These are phyloP conservation scores for Corbicula japonica DNA, from an alignment of 2,888 invertebrate genomes.

Conservation along the genomic window DNA sequence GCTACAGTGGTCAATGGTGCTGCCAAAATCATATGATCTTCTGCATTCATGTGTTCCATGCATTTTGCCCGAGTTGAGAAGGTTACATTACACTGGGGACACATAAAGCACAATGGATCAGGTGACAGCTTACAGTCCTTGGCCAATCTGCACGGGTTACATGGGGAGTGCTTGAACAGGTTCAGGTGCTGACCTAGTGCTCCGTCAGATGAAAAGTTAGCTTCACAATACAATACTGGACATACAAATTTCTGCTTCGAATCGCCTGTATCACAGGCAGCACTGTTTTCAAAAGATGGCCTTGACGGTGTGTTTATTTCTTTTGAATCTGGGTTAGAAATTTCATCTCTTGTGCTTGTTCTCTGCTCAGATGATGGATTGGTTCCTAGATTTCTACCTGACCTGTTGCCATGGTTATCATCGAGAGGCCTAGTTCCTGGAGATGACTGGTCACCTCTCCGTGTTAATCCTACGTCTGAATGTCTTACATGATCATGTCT, in stretches of 20 bases:
- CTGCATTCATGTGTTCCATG: constrained; percentile 37
- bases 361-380: no score
- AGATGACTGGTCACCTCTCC: no score
- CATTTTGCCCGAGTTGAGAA: constrained; percentile 50
- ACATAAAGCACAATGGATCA: constrained; percentile 56
- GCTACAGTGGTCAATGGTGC: constrained; percentile 46
- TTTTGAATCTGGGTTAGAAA: no score
- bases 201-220: constrained; percentile 57
- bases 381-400: no score
- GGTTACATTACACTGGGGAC: constrained; percentile 70
- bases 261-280: no score
- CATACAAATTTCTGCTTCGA: constrained; percentile 48
- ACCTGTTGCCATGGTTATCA: no score
- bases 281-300: no score
- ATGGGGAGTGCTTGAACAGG: constrained; percentile 70
- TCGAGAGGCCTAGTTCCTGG: no score
- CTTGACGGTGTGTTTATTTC: no score
- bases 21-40: constrained; percentile 39
- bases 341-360: no score
- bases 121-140: constrained; percentile 58
- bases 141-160: constrained; percentile 67
- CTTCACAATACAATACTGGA: constrained; percentile 69
- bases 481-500: no score
- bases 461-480: no score
- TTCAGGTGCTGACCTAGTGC: constrained; percentile 63